phyloP scores from a whole-genome alignment of 1,140 invertebrate species.

The Gryllus bimaculatus region DNA sequence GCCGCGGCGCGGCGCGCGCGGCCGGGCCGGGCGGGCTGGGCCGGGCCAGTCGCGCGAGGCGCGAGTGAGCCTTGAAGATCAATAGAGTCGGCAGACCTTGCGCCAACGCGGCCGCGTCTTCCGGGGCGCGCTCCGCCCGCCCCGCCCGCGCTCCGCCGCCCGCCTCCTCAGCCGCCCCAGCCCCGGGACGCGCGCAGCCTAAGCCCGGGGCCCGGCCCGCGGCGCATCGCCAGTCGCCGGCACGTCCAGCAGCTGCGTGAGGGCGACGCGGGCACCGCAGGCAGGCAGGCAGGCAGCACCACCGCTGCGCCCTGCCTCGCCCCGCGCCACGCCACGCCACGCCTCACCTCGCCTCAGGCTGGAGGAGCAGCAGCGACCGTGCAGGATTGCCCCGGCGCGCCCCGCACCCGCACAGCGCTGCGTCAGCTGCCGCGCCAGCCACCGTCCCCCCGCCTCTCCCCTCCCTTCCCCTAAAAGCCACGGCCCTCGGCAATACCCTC shows the following conservation, averaged over 20 bases:
- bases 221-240: not conserved
- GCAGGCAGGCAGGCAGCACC: no score
- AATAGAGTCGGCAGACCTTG: not conserved
- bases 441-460: constrained; percentile 2
- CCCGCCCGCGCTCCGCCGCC: no score
- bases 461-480: constrained; percentile 17
- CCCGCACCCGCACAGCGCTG: not conserved
- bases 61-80: not conserved
- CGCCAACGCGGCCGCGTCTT: not conserved
- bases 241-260: not conserved
- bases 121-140: not conserved
- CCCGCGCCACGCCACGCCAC: no score
- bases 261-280: not conserved
- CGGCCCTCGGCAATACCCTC: not conserved
- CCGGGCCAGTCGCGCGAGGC: no score
- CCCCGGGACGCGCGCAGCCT: not conserved
- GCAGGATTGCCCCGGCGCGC: not conserved
- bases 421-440: constrained; percentile 9
- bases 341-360: not conserved
- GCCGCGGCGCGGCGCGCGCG: no score
- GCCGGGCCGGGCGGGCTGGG: no score
- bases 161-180: not conserved
- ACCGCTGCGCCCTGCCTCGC: no score
- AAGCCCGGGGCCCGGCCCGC: not conserved
- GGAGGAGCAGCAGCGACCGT: not conserved